Percentiles rank a stretch among this genome's conserved stretches.
phyloP scores from a whole-genome alignment of 2,797 vertebrate species.

The Neoniphon sammara region DNA sequence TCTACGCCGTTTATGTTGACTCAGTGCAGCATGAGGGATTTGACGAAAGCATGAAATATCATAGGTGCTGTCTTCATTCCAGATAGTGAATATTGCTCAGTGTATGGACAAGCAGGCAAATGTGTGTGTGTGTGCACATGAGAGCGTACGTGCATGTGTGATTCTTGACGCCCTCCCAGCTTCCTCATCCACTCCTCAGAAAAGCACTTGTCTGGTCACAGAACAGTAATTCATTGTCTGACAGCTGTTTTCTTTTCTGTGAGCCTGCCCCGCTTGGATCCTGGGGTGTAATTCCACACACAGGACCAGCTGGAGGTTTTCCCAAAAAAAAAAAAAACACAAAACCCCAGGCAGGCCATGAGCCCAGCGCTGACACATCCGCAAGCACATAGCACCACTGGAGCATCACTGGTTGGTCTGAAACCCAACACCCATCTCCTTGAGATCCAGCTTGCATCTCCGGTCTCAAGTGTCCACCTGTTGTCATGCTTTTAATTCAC shows the following conservation, averaged over 20 bases:
- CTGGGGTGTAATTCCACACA: slow-evolving; percentile 80
- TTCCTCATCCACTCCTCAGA: slow-evolving; percentile 74
- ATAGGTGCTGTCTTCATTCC: slow-evolving; percentile 15
- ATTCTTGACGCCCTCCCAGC: slow-evolving; percentile 61
- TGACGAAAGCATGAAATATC: slow-evolving; percentile 15
- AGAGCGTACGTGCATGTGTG: slow-evolving; percentile 28
- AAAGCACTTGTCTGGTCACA: slow-evolving; percentile 73
- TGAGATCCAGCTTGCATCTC: slow-evolving; percentile 8
- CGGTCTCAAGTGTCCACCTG: slow-evolving; percentile 23
- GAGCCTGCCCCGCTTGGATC: slow-evolving; percentile 72
- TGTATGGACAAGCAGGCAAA: slow-evolving; percentile 9
- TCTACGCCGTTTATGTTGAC: slow-evolving; percentile 27
- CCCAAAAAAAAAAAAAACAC: slow-evolving; percentile 63
- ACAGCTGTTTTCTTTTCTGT: slow-evolving; percentile 85
- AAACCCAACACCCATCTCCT: slow-evolving; percentile 40
- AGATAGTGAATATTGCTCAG: slow-evolving; percentile 11
- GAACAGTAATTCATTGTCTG: slow-evolving; percentile 81
- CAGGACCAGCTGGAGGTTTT: slow-evolving; percentile 79
- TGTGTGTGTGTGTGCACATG: slow-evolving; percentile 18
- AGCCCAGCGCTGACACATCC: slow-evolving; percentile 56
- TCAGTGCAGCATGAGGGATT: slow-evolving; percentile 18
- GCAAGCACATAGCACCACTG: slow-evolving; percentile 55
- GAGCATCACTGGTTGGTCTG: slow-evolving; percentile 52
- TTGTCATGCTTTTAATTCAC: background rate
- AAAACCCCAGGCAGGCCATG: slow-evolving; percentile 9